phyloP scores from a whole-genome alignment of 37 sponge, comb jelly and placozoan genomes.

The Petrosia ficiformis region DNA sequence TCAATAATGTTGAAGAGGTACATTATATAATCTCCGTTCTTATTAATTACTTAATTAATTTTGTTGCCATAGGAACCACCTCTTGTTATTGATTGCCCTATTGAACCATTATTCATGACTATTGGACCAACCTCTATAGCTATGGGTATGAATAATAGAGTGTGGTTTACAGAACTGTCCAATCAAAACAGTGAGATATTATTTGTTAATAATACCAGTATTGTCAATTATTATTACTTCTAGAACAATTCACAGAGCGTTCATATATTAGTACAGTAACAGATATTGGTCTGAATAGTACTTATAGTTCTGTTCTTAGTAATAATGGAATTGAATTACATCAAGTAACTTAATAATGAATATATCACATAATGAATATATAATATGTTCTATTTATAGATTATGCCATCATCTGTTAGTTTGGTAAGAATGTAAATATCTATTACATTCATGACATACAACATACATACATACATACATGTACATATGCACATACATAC shows the following conservation, averaged over 20 bases:
- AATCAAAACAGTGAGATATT: constrained; percentile 30
- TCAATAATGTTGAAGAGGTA: constrained; percentile 78
- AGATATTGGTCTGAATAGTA: no score
- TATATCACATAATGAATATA: neutral
- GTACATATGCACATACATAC: no score
- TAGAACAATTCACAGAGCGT: neutral
- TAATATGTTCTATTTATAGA: neutral
- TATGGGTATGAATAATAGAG: constrained; percentile 94
- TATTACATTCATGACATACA: no score
- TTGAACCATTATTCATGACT: constrained; percentile 85
- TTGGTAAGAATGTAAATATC: no score
- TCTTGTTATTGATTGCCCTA: constrained; percentile 34
- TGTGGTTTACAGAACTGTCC: constrained; percentile 80
- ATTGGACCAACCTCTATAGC: constrained; percentile 90
- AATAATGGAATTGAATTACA: neutral
- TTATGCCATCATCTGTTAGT: no score
- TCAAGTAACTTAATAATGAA: neutral
- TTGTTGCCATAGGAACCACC: constrained; percentile 47
- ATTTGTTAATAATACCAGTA: neutral
- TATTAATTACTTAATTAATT: neutral
- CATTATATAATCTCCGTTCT: no score
- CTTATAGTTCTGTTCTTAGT: neutral
- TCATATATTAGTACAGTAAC: no score
- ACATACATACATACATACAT: no score
- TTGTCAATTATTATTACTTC: neutral